Evolutionary conservation across 2,888 invertebrate species (phyloP).

Genomic region (Epinotia brunnichana): DNA sequence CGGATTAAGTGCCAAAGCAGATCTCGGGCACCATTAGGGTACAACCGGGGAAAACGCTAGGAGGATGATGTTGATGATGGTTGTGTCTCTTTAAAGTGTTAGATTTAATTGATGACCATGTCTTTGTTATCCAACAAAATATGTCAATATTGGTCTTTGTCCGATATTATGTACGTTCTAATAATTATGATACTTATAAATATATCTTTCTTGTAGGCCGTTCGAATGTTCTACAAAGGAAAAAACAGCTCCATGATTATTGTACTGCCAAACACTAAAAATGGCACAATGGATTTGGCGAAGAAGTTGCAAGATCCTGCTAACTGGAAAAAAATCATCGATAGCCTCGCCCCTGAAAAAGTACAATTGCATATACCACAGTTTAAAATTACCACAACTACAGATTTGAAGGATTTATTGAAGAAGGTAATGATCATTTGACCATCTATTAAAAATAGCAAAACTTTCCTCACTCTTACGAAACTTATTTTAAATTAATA

Average conservation of each 20-base stretch:
- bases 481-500: too few relatives aligned
- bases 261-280: constrained; percentile 51
- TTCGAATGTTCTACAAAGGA: constrained; percentile 55
- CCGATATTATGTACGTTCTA: too few relatives aligned
- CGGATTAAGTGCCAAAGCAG: too few relatives aligned
- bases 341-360: constrained; percentile 35
- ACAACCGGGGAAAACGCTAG: too few relatives aligned
- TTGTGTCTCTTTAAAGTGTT: too few relatives aligned
- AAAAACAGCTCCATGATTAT: constrained; percentile 51
- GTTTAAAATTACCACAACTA: constrained; percentile 48
- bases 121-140: too few relatives aligned
- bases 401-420: constrained; percentile 51
- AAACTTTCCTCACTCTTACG: too few relatives aligned
- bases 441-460: too few relatives aligned
- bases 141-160: too few relatives aligned
- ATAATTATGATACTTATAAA: background rate
- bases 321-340: constrained; percentile 43
- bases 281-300: constrained; percentile 47
- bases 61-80: too few relatives aligned
- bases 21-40: too few relatives aligned
- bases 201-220: constrained; percentile 50
- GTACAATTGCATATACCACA: constrained; percentile 54
- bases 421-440: constrained; percentile 49
- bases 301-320: constrained; percentile 48
- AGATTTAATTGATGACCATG: too few relatives aligned